Base-by-base conservation (phyloP, 2,113 vertebrate genomes). In the Rhynchomys soricoides region DNA sequence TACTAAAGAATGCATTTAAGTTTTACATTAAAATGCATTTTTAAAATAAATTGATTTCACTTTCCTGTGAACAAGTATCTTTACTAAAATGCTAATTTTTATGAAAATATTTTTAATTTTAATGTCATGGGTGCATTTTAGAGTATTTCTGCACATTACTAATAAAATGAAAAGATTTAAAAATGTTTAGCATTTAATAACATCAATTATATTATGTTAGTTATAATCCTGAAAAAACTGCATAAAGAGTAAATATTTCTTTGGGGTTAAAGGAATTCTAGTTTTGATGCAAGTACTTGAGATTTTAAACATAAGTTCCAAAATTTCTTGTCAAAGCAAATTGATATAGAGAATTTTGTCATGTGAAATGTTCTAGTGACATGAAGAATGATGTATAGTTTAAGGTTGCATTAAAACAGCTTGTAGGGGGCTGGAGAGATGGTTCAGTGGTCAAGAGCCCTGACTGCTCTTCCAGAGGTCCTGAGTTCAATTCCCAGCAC, bases 81-180 rank as follows among this genome's bases (percentile, higher is more conserved):
- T 85, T 90, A 75, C 64, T 81, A 85, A 90, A 71, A 59, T 70
- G n/a, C 43, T 70, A 57, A 79, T 13, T 85, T 78, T 74, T 45
- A 3, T 85, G 74, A 7, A 75, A 59, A 79, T 43, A 43, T 95
- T 71, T 91, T 95, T 92, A 79, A 8, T 62, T 85, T 83, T 90
- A 50, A 88, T 55, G 5, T 55, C 64, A 34, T 34, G 17, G 75
- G 29, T 45, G 74, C 11, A 73, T 43, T 66, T 73, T 9, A 12
- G 19, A 68, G 59, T 95, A 85, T 1, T 68, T 96, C 15, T 45
- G 7, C 5, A 86, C 3, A 77, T 74, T 79, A 81, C 43, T 74
- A 92, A 22, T 68, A 79, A 90, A 64, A 71, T 37, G 7, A 93
- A 94, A 83, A 82, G 59, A 37, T n/a, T 13, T 94, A 64, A 57